phyloP scores from a whole-genome alignment of 1,140 invertebrate species.

The Caenorhabditis remanei region DNA sequence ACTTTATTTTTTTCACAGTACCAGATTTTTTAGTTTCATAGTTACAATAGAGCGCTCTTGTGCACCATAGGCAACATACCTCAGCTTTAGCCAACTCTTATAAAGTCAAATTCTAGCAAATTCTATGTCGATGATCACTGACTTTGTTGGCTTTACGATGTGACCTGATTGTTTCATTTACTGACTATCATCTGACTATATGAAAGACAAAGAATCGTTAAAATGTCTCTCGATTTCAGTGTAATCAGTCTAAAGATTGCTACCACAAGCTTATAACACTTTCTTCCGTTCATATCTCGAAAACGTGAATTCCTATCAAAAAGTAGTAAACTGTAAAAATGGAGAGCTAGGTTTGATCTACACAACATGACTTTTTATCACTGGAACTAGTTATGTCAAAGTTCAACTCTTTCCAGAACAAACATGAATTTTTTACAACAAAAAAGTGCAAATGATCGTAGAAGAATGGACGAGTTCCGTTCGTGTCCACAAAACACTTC shows the following conservation, averaged over 20 bases:
- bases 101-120: too few species aligned
- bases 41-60: too few species aligned
- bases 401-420: background rate
- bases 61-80: too few species aligned
- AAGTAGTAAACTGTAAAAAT: too few species aligned
- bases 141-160: too few species aligned
- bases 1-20: too few species aligned
- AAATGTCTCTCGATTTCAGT: too few species aligned
- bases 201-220: conserved; percentile 30
- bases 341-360: background rate
- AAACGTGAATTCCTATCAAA: too few species aligned
- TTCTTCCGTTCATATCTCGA: too few species aligned
- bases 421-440: background rate
- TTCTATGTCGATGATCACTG: too few species aligned
- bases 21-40: too few species aligned
- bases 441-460: background rate
- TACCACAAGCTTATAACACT: background rate
- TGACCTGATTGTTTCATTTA: background rate
- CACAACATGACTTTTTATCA: background rate
- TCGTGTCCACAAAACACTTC: background rate
- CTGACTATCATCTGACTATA: background rate
- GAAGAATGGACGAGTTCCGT: background rate
- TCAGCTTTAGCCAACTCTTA: too few species aligned
- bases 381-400: background rate
- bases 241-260: background rate